phyloP scores from a whole-genome alignment of 1,140 invertebrate species.

The Cyphomyrmex costatus region DNA sequence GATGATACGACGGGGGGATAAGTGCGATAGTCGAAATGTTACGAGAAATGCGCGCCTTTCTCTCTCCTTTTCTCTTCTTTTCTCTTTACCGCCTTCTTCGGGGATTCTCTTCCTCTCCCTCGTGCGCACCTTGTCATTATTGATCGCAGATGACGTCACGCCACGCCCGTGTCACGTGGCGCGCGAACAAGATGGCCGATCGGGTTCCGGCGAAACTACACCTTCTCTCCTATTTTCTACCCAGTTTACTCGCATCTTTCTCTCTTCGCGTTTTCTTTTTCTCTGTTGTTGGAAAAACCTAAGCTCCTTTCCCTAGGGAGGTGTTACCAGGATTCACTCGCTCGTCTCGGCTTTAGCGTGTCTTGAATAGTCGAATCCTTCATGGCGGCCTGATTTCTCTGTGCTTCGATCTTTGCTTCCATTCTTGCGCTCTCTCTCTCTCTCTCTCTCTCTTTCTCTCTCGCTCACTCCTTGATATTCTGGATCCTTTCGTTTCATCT shows the following conservation, averaged over 20 bases:
- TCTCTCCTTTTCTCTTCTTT: constrained; percentile 39
- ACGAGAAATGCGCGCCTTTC: constrained; percentile 46
- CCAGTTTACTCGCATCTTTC: constrained; percentile 25
- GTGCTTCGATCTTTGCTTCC: constrained; percentile 34
- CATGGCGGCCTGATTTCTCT: constrained; percentile 1
- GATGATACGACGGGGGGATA: constrained; percentile 4
- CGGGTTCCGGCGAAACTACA: constrained; percentile 65
- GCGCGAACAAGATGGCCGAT: constrained; percentile 82
- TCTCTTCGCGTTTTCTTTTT: constrained; percentile 40
- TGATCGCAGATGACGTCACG: constrained; percentile 86
- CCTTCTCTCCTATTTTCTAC: constrained; percentile 54
- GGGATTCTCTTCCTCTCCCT: constrained; percentile 48
- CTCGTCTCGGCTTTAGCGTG: constrained; percentile 12
- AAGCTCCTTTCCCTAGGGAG: constrained; percentile 6
- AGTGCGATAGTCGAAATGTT: constrained; percentile 10
- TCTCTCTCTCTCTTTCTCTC: neutral
- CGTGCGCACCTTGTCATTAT: constrained; percentile 81
- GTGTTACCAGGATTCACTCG: constrained; percentile 16
- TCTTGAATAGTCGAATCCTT: constrained; percentile 18
- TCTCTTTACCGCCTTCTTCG: constrained; percentile 47
- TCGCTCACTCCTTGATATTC: neutral
- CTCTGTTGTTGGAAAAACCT: constrained; percentile 44
- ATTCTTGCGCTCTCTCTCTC: constrained; percentile 22
- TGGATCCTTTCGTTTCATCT: neutral
- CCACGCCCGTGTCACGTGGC: constrained; percentile 86